These are phyloP conservation scores for Elephas maximus DNA, from an alignment of 2,113 vertebrate genomes.

Conservation along the genomic window DNA sequence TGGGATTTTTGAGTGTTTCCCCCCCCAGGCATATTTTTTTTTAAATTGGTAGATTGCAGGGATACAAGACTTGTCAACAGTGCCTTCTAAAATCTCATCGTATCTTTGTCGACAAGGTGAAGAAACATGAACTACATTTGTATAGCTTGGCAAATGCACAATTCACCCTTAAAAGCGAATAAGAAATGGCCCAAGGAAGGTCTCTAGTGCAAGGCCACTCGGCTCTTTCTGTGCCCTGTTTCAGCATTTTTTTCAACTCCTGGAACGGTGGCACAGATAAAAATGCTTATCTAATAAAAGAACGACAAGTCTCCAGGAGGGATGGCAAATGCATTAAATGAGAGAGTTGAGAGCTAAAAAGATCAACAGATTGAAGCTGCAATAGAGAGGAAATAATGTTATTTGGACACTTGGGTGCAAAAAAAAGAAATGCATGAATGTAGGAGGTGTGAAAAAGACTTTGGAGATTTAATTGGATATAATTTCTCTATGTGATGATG, in stretches of 20 bases:
- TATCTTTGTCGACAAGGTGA: neutral
- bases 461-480: constrained; percentile 79
- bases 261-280: neutral
- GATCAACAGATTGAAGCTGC: constrained; percentile 79
- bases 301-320: constrained; percentile 62
- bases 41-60: neutral
- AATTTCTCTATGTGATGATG: constrained; percentile 79
- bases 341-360: constrained; percentile 75
- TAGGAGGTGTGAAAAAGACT: constrained; percentile 82
- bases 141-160: neutral
- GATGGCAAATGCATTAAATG: constrained; percentile 42
- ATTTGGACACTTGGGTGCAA: constrained; percentile 82
- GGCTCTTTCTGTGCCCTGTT: neutral
- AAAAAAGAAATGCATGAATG: constrained; percentile 80
- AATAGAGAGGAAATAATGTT: constrained; percentile 79
- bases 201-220: neutral
- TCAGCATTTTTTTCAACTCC: constrained; percentile 44
- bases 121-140: neutral
- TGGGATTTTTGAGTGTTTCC: no score
- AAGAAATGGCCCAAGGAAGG: neutral
- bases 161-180: neutral
- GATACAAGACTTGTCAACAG: neutral
- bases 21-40: neutral
- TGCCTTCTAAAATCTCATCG: neutral
- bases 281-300: constrained; percentile 45